Evolutionary conservation across 2,113 vertebrate species (phyloP).

Genomic region (Thunnus maccoyii): DNA sequence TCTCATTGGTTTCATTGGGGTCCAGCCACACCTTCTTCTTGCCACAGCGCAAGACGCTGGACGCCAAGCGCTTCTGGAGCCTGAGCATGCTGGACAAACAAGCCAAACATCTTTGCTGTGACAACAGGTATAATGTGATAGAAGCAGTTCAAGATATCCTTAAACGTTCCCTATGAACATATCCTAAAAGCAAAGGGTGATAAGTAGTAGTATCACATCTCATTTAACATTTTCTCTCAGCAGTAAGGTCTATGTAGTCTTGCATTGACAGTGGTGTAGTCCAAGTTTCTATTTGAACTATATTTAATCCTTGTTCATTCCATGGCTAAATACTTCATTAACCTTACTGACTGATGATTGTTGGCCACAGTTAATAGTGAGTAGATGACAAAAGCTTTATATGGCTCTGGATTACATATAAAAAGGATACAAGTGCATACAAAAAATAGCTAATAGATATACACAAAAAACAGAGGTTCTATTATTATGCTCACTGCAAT

Average conservation of each 20-base stretch:
- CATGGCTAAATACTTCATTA: no score
- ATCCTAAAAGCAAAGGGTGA: not conserved
- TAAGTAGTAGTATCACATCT: not conserved
- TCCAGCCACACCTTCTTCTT: slow-evolving; percentile 99
- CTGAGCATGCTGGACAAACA: slow-evolving; percentile 90
- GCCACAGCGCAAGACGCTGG: slow-evolving; percentile 96
- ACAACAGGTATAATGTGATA: not conserved
- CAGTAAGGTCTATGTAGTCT: no score
- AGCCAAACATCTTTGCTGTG: not conserved
- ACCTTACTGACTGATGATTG: no score
- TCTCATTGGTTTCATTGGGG: slow-evolving; percentile 98
- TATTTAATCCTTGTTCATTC: no score
- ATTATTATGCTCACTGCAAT: no score
- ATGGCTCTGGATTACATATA: no score
- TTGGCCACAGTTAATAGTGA: no score
- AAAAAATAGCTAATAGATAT: rapidly evolving
- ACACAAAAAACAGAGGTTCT: not conserved
- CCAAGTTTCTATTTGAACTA: no score
- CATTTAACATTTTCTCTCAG: not conserved
- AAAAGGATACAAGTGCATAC: not conserved
- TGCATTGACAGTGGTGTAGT: no score
- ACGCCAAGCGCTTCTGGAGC: slow-evolving; percentile 97
- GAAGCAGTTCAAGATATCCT: not conserved
- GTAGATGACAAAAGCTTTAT: no score
- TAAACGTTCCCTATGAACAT: not conserved